Evolutionary conservation across 2,797 vertebrate species (phyloP).

Genomic region (Xiphorhynchus erythropygius): DNA sequence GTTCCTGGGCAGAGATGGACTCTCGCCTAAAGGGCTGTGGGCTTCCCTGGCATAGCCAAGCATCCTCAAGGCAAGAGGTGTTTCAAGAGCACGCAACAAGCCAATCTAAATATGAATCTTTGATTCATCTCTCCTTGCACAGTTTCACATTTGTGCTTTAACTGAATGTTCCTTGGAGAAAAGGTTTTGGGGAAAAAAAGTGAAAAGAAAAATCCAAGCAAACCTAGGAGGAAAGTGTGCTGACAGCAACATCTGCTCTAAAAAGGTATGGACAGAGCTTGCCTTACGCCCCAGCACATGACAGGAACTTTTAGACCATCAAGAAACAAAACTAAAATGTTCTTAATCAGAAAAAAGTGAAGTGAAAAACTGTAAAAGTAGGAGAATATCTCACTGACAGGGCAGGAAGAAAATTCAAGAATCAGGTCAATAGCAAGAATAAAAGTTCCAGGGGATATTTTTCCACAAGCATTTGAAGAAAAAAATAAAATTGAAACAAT

Average conservation of each 20-base stretch:
- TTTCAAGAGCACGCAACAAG: background rate
- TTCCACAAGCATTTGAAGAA: background rate
- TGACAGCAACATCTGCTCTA: background rate
- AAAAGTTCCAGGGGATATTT: background rate
- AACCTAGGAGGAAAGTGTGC: background rate
- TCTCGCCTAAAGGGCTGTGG: background rate
- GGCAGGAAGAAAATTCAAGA: background rate
- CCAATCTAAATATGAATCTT: slow-evolving; percentile 5
- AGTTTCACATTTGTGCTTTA: background rate
- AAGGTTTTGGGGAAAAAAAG: rapidly evolving
- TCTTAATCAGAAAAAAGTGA: background rate
- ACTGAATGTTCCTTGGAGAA: background rate
- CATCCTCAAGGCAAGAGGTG: background rate
- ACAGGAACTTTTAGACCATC: background rate
- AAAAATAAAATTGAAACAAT: background rate
- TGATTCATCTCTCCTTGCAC: background rate
- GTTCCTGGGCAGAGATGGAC: background rate
- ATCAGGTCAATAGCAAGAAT: background rate
- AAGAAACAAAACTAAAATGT: background rate
- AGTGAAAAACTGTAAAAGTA: background rate
- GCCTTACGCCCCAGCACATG: background rate
- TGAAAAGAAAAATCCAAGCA: background rate
- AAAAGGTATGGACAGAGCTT: background rate
- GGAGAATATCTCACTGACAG: background rate
- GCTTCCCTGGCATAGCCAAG: background rate